These are phyloP conservation scores for Hystrix brachyura DNA, from an alignment of 2,113 vertebrate genomes.

Conservation along the genomic window DNA sequence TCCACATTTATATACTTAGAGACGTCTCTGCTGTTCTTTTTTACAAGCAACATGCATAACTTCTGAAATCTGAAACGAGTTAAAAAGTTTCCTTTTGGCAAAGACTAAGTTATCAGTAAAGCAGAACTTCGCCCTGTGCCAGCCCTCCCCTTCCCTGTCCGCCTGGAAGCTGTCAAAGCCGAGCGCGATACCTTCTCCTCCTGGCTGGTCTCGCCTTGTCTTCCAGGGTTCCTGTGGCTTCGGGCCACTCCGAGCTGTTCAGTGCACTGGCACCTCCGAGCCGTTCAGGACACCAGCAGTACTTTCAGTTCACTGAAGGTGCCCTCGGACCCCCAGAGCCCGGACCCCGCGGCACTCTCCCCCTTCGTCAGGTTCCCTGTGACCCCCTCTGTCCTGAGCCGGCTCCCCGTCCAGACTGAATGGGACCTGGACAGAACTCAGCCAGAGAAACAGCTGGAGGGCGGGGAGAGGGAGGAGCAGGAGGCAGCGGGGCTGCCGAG, in stretches of 20 bases:
- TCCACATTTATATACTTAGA: neutral
- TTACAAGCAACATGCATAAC: neutral
- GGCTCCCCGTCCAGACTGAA: neutral
- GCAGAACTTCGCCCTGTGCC: neutral
- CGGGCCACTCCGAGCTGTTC: neutral
- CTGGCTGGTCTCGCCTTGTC: neutral
- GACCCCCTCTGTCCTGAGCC: neutral
- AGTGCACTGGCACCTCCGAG: neutral
- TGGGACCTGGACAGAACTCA: neutral
- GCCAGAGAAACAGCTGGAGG: constrained; percentile 79
- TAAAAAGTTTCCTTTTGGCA: neutral
- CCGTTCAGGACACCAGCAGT: neutral
- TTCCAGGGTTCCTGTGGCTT: neutral
- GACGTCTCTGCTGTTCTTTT: neutral
- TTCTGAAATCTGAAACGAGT: neutral
- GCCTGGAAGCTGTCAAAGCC: neutral
- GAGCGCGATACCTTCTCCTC: constrained; percentile 57
- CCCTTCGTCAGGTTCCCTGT: rapidly evolving
- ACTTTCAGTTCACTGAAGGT: neutral
- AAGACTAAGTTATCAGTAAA: neutral
- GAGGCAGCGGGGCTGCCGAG: constrained; percentile 70
- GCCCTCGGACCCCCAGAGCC: neutral
- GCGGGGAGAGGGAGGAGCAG: constrained; percentile 70
- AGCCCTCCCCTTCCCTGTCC: neutral
- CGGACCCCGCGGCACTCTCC: neutral